Evolutionary conservation across 2,113 vertebrate genomes (phyloP), one percentile per base, ranked within the genome.

Genomic region (Nansenia antarctica): DNA sequence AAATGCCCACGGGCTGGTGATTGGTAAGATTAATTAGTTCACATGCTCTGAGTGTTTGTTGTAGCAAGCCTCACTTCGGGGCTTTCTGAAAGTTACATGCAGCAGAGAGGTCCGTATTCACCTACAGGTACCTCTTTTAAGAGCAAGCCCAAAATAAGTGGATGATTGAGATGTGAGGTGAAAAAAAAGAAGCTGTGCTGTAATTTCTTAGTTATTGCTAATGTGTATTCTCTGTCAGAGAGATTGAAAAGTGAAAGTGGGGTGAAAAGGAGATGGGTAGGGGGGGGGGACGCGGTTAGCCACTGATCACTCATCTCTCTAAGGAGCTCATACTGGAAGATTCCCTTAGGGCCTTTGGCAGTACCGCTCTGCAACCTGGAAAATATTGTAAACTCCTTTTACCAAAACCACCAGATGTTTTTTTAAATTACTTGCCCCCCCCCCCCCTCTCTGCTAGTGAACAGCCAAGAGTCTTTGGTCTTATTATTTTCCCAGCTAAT

Each of bases 21-120:
- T 90, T 88, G 87, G 89, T 77, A 91, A 92, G 91, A 93, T 92
- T 91, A 92, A 93, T 93, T 92, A 87, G 86, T 82, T 87, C 88
- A 78, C 67, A 72, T 72, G 70, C 77, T 72, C 55, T 18, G 65
- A 79, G 69, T 86, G 84, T 88, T 88, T 90, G 85, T 90, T 81
- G 81, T 54, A 63, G 70, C 63, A 52, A 78, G 67, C 67, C 69
- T 60, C 69, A 58, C 65, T 72, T 66, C 62, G n/a, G 62, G 61
- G 53, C 66, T 52, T 30, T 29, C 55, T 3, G n/a, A 20, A 60
- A 9, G 20, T 22, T 69, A 58, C 63, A 76, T 29, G 30, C 64
- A 66, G 39, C 52, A 65, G 45, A 57, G 61, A 69, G 57, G 61
- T 73, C 72, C 71, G 49, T 24, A 9, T 67, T 79, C 32, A 60